Percentiles rank a stretch among this genome's conserved stretches.
phyloP scores from a whole-genome alignment of 1,140 invertebrate genomes.

The Heliconius hewitsoni region DNA sequence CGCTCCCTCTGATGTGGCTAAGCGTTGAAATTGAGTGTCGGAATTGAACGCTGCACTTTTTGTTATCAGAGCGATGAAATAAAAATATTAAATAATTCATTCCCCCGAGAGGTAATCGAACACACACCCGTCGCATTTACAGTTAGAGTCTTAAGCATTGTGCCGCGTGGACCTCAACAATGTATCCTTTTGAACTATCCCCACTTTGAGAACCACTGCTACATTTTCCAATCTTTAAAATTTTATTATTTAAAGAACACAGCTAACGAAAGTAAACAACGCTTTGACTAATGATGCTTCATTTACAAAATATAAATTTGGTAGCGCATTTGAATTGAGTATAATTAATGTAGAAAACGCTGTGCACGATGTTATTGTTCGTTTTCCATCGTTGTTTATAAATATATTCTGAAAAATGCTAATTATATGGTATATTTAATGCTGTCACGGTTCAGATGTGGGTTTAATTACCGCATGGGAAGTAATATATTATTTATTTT shows the following conservation, averaged over 20 bases:
- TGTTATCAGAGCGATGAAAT: no score
- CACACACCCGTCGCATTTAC: not conserved
- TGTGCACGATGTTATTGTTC: conserved; percentile 8
- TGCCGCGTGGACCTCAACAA: no score
- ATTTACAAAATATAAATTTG: conserved; percentile 33
- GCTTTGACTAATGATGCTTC: conserved; percentile 34
- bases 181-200: not conserved
- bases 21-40: no score
- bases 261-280: conserved; percentile 30
- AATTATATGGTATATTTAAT: not conserved
- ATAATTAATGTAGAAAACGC: conserved; percentile 28
- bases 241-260: conserved; percentile 15
- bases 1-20: no score
- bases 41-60: no score
- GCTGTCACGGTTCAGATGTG: no score
- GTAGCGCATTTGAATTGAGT: conserved; percentile 25
- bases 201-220: conserved; percentile 1
- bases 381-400: not conserved
- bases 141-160: not conserved
- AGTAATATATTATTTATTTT: no score
- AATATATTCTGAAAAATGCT: not conserved
- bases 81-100: no score
- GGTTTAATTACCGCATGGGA: no score
- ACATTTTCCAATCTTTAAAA: not conserved
- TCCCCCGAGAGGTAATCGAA: not conserved